Evolutionary conservation across 1,140 invertebrate genomes (phyloP).

Genomic region (Dinothrombium tinctorium): DNA sequence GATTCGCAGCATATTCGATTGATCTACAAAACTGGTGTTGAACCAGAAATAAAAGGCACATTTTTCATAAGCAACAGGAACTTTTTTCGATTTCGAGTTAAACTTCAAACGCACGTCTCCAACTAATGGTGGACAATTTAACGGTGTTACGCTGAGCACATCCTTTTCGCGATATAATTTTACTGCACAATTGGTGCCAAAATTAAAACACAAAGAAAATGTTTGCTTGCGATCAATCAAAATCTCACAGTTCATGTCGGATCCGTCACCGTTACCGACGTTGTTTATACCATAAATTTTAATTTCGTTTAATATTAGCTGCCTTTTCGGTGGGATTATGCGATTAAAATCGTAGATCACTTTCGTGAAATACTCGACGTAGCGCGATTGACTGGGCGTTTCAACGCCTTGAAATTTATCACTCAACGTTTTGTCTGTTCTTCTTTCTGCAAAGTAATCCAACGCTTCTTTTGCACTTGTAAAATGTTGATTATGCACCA

Average conservation of each 20-base stretch:
- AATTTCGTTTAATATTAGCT: constrained; percentile 4
- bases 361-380: constrained; percentile 29
- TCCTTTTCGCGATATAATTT: constrained; percentile 19
- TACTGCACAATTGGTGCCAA: constrained; percentile 11
- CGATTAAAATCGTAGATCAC: constrained; percentile 22
- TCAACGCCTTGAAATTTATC: constrained; percentile 32
- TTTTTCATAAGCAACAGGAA: constrained; percentile 29
- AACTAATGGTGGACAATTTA: constrained; percentile 21
- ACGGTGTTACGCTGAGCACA: constrained; percentile 18
- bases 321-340: constrained; percentile 19
- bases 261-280: constrained; percentile 27
- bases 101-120: constrained; percentile 27
- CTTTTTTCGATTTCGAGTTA: constrained; percentile 20
- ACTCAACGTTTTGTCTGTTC: constrained; percentile 28
- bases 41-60: constrained; percentile 34
- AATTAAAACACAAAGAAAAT: constrained; percentile 21
- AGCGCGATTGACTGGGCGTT: constrained; percentile 29
- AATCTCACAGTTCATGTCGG: constrained; percentile 24
- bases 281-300: constrained; percentile 15
- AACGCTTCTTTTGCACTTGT: constrained; percentile 25
- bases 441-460: constrained; percentile 28
- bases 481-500: constrained; percentile 28
- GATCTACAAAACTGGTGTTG: constrained; percentile 27
- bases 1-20: constrained; percentile 23
- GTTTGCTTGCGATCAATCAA: constrained; percentile 18